phyloP scores from a whole-genome alignment of 2,797 vertebrate species.

The Picus viridis region DNA sequence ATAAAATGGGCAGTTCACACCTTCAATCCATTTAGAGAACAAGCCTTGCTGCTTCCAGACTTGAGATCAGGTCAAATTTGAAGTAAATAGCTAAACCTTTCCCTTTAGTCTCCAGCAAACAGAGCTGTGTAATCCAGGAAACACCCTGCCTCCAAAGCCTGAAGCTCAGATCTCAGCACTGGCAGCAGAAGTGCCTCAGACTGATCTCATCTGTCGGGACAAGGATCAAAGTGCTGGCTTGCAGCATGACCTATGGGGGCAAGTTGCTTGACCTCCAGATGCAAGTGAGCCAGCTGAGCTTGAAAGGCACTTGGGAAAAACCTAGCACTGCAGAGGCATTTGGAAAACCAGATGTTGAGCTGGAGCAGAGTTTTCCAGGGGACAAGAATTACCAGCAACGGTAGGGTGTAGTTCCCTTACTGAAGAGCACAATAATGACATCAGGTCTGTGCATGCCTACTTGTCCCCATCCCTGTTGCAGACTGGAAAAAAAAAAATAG shows the following conservation, averaged over 20 bases:
- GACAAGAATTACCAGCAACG: background rate
- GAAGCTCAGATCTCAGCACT: background rate
- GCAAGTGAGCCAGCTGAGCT: background rate
- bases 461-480: background rate
- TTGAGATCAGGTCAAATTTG: background rate
- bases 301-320: background rate
- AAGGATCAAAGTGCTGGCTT: background rate
- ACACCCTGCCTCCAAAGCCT: background rate
- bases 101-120: background rate
- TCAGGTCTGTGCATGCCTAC: background rate
- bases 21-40: background rate
- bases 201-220: background rate
- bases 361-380: background rate
- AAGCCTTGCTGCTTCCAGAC: background rate
- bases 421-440: background rate
- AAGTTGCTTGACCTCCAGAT: conserved; percentile 3
- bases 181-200: background rate
- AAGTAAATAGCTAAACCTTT: background rate
- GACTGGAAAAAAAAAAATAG: background rate
- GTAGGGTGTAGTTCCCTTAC: background rate
- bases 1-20: background rate
- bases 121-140: background rate
- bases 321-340: background rate
- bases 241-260: background rate
- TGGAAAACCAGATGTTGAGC: background rate